Conservation (phyloP, 2,888 invertebrate genomes). For the Dolichopus griseipennis region DNA sequence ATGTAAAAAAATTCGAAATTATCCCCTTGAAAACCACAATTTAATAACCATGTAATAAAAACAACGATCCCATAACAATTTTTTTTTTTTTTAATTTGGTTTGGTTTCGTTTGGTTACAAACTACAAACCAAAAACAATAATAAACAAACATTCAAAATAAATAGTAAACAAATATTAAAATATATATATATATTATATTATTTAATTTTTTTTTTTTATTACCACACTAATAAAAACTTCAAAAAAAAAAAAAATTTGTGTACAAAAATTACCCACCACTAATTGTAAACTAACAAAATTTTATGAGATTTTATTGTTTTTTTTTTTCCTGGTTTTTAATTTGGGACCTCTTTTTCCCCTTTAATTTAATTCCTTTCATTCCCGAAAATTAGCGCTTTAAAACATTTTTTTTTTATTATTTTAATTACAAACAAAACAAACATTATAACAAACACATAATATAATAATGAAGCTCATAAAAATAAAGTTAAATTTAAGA, state of each 20-base stretch:
- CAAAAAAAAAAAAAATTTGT: neutral
- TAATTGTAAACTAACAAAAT: neutral
- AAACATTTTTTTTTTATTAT: no score
- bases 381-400: no score
- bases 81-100: no score
- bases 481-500: no score
- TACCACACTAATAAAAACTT: conserved; percentile 2
- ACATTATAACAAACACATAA: no score
- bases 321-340: neutral
- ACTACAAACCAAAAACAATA: no score
- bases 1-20: no score
- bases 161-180: neutral
- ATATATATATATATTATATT: neutral
- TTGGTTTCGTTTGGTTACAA: no score
- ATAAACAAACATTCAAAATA: no score
- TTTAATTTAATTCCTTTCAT: no score
- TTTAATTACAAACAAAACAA: no score
- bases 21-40: neutral
- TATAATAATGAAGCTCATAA: no score
- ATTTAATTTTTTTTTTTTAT: neutral
- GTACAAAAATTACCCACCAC: neutral
- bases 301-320: neutral
- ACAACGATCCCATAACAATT: neutral
- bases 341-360: neutral
- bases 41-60: neutral